Conservation (phyloP, 2,113 vertebrate species). For the Cathartes aura region DNA sequence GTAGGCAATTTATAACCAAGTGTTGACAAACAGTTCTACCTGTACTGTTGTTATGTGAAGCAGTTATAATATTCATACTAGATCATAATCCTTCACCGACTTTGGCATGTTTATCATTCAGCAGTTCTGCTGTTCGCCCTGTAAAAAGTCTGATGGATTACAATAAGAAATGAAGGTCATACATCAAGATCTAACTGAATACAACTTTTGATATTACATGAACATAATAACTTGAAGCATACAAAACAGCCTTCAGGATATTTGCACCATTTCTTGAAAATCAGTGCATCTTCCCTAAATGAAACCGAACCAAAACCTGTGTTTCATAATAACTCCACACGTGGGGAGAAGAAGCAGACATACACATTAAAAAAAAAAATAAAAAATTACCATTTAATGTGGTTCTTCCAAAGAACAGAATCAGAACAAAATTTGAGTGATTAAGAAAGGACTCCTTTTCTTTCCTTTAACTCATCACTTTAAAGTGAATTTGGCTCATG, state of each 20-base stretch:
- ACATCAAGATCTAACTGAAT: conserved; percentile 21
- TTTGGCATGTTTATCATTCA: conserved; percentile 26
- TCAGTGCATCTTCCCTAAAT: background rate
- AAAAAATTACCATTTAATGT: background rate
- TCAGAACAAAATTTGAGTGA: background rate
- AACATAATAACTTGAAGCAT: background rate
- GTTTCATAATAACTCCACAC: background rate
- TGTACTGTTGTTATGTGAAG: background rate
- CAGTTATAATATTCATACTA: background rate
- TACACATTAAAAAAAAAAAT: background rate
- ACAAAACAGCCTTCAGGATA: background rate
- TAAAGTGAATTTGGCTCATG: background rate
- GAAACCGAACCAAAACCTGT: background rate
- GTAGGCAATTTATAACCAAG: background rate
- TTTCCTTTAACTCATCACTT: background rate
- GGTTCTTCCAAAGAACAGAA: background rate
- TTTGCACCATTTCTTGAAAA: background rate
- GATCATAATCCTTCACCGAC: conserved; percentile 5
- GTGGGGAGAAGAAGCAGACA: background rate
- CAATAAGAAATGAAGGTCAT: conserved; percentile 40
- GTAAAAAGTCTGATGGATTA: conserved; percentile 21
- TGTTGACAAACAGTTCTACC: background rate
- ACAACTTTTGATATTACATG: background rate
- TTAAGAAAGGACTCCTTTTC: background rate
- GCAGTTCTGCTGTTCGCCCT: background rate